Base-by-base conservation (phyloP, 2,888 invertebrate species). In the Ceraclea dissimilis region DNA sequence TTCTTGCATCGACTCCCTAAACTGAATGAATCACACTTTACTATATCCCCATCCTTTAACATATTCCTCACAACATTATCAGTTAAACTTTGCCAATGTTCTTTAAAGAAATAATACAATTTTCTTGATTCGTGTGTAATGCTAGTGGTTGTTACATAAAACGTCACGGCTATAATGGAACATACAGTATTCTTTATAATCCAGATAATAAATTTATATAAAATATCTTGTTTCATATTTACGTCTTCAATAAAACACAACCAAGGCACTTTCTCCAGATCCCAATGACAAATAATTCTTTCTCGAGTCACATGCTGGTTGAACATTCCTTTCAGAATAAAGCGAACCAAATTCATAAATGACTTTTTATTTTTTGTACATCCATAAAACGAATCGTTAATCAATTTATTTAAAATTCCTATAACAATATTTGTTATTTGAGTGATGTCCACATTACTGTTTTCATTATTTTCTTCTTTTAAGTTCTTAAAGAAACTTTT, bases 21-120 rank as follows among this genome's bases (percentile, higher is more conserved):
- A 57, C 69, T 69, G 63, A 66, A 69, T 1, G 60, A 47, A 57
- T 70, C 65, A 65, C 60, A 67, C 65, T 70, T 75, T 39, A 64
- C 65, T 50, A 77, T 65, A 31, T 69, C 63, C 63, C 68, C 71
- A 6, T 65, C 65, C n/a, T 64, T 65, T 20, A 72, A 54, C 70
- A 76, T 69, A 53, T 67, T 66, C 10, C 67, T 66, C 33, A 77
- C 65, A 56, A 71, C 69, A 62, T 67, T 71, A 52, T 76, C 74
- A 65, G 72, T 75, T 63, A 71, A 74, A 58, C 74, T 71, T 63
- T 78, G 77, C 78, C 78, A 78, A 43, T 73, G 66, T 49, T 66
- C 63, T 67, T 74, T 76, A 68, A 70, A 70, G 64, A 75, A 76
- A 61, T 68, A 78, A 66, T 71, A 66, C 26, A 77, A 67, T 64